phyloP scores from a whole-genome alignment of 2,888 invertebrate species.

The Papilio elwesi region DNA sequence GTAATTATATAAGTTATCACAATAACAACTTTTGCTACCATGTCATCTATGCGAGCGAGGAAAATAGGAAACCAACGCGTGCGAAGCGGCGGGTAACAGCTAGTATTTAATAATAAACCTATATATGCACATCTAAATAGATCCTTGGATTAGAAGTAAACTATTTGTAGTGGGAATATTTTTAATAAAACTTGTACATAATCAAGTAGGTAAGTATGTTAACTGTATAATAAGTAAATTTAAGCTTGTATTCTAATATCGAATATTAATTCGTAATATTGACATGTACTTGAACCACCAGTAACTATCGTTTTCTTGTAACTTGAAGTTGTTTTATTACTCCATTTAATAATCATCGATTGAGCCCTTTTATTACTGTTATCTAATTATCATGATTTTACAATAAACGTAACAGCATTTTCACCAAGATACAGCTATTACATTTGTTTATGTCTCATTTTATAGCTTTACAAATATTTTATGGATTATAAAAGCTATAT shows the following conservation, averaged over 20 bases:
- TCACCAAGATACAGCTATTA: not conserved
- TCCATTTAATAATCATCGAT: not conserved
- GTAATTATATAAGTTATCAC: too few species aligned
- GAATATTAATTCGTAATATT: not conserved
- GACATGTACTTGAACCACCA: not conserved
- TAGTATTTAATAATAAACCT: too few species aligned
- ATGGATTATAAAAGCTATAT: conserved; percentile 8
- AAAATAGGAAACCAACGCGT: too few species aligned
- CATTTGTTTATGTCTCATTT: not conserved
- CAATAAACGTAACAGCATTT: conserved; percentile 2
- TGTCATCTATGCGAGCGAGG: too few species aligned
- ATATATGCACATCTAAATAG: too few species aligned
- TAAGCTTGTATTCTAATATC: not conserved
- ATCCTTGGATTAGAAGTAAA: too few species aligned
- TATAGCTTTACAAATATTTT: not conserved
- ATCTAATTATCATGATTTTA: conserved; percentile 6
- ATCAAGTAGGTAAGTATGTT: not conserved
- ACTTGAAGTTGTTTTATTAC: not conserved
- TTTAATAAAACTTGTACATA: not conserved
- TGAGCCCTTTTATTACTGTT: not conserved
- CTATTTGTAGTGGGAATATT: too few species aligned
- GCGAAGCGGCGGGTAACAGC: too few species aligned
- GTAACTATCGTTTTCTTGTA: conserved; percentile 7
- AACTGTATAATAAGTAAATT: not conserved
- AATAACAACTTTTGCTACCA: too few species aligned